Evolutionary conservation across 2,888 invertebrate species (phyloP).

Genomic region (Coelopa pilipes): DNA sequence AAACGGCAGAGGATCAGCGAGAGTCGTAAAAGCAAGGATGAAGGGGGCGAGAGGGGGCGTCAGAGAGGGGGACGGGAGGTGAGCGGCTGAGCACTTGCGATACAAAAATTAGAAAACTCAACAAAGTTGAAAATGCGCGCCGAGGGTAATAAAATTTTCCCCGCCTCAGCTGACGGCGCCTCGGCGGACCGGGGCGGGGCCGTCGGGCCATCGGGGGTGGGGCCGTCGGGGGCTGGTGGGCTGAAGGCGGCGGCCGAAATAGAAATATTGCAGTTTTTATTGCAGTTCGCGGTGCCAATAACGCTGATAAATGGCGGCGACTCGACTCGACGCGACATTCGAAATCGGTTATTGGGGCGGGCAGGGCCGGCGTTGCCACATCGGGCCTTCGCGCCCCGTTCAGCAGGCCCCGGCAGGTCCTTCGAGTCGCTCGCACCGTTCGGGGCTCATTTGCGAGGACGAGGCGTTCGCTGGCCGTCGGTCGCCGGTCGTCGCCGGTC

Average conservation of each 20-base stretch:
- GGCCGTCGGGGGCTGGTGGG: neutral
- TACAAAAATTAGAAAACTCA: slow-evolving; percentile 40
- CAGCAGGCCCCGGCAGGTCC: neutral
- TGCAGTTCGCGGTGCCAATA: slow-evolving; percentile 46
- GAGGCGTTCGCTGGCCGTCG: too few relatives aligned
- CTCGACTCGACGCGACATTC: slow-evolving; percentile 35
- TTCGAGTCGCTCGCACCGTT: too few relatives aligned
- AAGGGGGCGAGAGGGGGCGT: neutral
- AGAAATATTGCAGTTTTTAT: slow-evolving; percentile 50
- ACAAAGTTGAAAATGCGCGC: slow-evolving; percentile 63
- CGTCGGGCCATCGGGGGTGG: neutral
- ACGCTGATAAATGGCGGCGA: slow-evolving; percentile 46
- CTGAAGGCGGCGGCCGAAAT: slow-evolving; percentile 44
- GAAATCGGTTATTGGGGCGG: slow-evolving; percentile 44
- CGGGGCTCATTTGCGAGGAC: too few relatives aligned
- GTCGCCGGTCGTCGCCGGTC: too few relatives aligned
- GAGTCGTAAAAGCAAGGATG: neutral
- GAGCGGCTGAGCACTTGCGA: neutral
- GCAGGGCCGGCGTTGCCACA: slow-evolving; percentile 16
- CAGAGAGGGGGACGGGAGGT: neutral
- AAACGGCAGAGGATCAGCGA: slow-evolving; percentile 9
- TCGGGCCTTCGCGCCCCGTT: neutral
- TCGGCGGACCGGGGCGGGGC: neutral
- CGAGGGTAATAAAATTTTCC: slow-evolving; percentile 61
- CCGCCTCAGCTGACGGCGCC: slow-evolving; percentile 51